phyloP scores from a whole-genome alignment of 2,113 vertebrate species.

The Phylloscopus whistleri region DNA sequence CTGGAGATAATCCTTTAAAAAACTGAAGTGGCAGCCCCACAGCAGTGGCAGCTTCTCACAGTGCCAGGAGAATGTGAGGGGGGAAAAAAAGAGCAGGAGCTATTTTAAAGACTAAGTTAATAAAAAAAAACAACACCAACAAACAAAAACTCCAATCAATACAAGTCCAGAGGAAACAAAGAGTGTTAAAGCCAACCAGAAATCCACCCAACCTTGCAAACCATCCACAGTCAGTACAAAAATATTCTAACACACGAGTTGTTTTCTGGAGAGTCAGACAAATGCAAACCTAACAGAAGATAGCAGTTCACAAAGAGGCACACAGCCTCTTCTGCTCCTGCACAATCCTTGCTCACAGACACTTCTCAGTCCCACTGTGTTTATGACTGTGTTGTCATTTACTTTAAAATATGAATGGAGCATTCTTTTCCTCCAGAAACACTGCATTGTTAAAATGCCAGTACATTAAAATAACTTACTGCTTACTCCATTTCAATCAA shows the following conservation, averaged over 20 bases:
- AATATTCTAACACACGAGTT: neutral
- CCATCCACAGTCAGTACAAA: neutral
- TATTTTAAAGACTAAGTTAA: neutral
- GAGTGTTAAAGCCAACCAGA: neutral
- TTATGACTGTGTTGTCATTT: constrained; percentile 46
- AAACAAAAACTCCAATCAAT: neutral
- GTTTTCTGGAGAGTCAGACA: neutral
- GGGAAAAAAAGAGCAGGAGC: neutral
- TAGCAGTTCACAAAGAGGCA: neutral
- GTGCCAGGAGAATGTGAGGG: neutral
- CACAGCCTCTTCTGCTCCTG: neutral
- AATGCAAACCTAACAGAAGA: neutral
- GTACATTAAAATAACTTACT: constrained; percentile 51
- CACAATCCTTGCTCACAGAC: neutral
- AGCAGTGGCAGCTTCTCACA: neutral
- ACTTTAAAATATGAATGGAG: constrained; percentile 51
- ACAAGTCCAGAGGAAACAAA: neutral
- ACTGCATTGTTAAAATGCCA: constrained; percentile 53
- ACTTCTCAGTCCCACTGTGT: neutral
- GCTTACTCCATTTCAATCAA: constrained; percentile 24
- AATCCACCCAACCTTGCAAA: neutral
- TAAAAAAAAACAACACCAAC: neutral
- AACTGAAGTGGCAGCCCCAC: neutral
- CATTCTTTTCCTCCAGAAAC: constrained; percentile 56
- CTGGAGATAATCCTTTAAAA: neutral